Evolutionary conservation across 2,888 invertebrate genomes (phyloP).

Genomic region (Folsomia candida): DNA sequence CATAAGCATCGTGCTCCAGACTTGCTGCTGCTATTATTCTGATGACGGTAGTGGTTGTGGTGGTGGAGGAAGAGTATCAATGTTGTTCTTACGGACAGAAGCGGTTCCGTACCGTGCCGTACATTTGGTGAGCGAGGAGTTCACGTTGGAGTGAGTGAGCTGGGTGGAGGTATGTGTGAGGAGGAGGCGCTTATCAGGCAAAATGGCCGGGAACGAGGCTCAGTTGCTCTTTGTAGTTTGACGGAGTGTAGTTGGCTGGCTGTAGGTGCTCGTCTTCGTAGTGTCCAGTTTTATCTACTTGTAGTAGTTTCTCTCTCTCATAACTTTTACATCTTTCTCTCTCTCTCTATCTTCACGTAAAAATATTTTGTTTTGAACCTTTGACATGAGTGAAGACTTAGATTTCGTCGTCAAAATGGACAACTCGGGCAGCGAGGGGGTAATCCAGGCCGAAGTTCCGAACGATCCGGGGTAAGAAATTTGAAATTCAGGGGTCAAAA

Average conservation of each 20-base stretch:
- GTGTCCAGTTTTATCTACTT: constrained; percentile 42
- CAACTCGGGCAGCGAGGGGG: constrained; percentile 57
- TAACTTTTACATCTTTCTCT: neutral
- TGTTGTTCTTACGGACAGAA: too few species aligned
- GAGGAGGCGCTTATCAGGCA: constrained; percentile 47
- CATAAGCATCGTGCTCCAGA: neutral
- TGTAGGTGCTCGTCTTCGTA: constrained; percentile 49
- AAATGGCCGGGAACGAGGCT: constrained; percentile 49
- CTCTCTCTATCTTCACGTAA: neutral
- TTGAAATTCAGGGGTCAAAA: neutral
- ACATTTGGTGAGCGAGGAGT: too few species aligned
- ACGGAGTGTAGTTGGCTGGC: constrained; percentile 50
- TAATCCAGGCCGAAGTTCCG: constrained; percentile 84
- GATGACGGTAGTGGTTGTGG: neutral
- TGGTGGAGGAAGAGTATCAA: neutral
- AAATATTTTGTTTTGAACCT: constrained; percentile 9
- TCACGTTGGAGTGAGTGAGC: constrained; percentile 17
- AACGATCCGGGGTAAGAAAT: constrained; percentile 85
- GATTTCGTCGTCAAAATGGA: constrained; percentile 52
- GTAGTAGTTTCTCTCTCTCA: neutral
- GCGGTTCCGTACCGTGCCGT: too few species aligned
- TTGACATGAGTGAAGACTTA: constrained; percentile 50
- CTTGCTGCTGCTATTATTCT: too few species aligned
- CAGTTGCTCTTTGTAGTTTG: constrained; percentile 50
- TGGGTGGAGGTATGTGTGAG: constrained; percentile 34